A percentile compares a stretch with the other conserved stretches of the same genome.
phyloP scores from a whole-genome alignment of 2,797 vertebrate genomes.

The Pantherophis alleghaniensis region DNA sequence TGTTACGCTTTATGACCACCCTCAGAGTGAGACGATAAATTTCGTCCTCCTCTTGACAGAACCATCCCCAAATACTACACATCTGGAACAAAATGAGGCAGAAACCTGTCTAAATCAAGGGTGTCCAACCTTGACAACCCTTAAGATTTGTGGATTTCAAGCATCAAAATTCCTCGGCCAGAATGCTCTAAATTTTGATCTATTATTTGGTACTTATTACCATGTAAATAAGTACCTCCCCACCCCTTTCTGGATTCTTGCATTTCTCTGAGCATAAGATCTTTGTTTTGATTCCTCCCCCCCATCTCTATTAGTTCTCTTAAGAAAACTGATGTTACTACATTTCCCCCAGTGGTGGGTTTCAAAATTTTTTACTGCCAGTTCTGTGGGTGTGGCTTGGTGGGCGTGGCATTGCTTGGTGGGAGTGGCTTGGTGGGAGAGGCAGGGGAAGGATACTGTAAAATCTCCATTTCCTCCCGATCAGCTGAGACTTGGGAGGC shows the following conservation, averaged over 20 bases:
- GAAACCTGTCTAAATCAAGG: not conserved
- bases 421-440: too few relatives aligned
- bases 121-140: not conserved
- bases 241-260: not conserved
- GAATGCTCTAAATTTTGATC: not conserved
- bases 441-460: too few relatives aligned
- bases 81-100: not conserved
- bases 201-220: not conserved
- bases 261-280: not conserved
- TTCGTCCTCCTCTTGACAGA: not conserved
- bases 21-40: slow-evolving; percentile 9
- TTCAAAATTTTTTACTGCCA: too few relatives aligned
- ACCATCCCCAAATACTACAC: not conserved
- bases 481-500: too few relatives aligned
- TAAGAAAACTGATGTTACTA: not conserved
- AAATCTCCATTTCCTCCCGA: too few relatives aligned
- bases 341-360: not conserved
- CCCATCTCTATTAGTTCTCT: not conserved
- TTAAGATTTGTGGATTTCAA: not conserved
- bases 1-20: slow-evolving; percentile 19
- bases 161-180: not conserved
- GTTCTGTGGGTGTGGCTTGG: too few relatives aligned
- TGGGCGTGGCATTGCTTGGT: too few relatives aligned
- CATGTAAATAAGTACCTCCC: not conserved
- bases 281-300: not conserved